Percentiles rank a stretch among this genome's conserved stretches.
Conservation (phyloP, 2,888 invertebrate species). For the Platynereis dumerilii region DNA sequence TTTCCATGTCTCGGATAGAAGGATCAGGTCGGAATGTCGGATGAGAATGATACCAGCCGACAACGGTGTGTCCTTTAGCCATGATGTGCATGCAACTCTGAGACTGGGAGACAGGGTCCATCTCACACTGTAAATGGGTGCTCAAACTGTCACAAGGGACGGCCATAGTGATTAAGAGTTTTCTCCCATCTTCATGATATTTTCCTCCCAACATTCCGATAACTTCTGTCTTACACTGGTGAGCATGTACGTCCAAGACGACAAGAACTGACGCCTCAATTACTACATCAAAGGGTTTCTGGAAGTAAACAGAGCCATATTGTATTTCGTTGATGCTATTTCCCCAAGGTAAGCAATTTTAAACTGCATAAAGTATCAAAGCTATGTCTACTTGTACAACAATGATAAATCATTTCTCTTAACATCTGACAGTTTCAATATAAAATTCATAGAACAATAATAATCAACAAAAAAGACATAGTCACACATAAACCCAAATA, state of each 20-base stretch:
- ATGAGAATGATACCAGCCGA: conserved; percentile 83
- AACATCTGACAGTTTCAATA: too few species aligned
- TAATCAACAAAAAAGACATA: too few species aligned
- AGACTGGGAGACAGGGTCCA: conserved; percentile 77
- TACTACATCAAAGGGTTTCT: conserved; percentile 73
- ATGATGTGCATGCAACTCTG: conserved; percentile 70
- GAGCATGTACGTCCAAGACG: conserved; percentile 75
- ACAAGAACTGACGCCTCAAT: conserved; percentile 71
- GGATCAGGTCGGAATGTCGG: conserved; percentile 76
- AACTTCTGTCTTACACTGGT: conserved; percentile 75
- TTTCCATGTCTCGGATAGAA: conserved; percentile 73
- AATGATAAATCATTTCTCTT: too few species aligned
- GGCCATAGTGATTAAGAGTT: conserved; percentile 68
- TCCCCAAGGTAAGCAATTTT: too few species aligned
- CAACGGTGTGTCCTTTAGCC: conserved; percentile 65
- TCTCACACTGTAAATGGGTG: conserved; percentile 76
- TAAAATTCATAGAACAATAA: too few species aligned
- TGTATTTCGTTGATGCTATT: too few species aligned
- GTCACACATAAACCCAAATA: too few species aligned
- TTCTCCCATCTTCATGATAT: conserved; percentile 58
- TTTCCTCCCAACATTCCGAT: conserved; percentile 77
- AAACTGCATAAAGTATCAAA: too few species aligned
- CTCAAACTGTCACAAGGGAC: conserved; percentile 73
- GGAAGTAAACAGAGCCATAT: conserved; percentile 14
- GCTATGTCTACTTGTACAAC: too few species aligned